A percentile compares a stretch with the other conserved stretches of the same genome.
Conservation (phyloP, 2,113 vertebrate species). For the Eurypyga helias region DNA sequence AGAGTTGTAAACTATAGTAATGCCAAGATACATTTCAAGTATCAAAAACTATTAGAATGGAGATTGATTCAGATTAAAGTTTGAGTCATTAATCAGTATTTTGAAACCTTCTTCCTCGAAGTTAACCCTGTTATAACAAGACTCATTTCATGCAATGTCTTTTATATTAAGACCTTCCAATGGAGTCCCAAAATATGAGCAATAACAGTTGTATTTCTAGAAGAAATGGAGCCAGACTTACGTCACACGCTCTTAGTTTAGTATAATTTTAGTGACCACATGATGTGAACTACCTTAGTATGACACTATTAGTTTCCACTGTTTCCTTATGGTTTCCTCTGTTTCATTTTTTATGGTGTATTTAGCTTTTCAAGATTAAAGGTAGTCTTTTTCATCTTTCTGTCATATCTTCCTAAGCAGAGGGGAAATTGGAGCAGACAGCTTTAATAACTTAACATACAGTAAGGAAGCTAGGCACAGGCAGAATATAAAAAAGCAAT, state of each 20-base stretch:
- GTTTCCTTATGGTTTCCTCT: conserved; percentile 35
- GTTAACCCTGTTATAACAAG: neutral
- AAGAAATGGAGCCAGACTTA: neutral
- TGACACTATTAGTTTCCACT: neutral
- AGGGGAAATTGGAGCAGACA: conserved; percentile 73
- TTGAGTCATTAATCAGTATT: neutral
- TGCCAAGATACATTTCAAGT: neutral
- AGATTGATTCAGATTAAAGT: neutral
- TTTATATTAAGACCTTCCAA: neutral
- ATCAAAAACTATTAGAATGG: neutral
- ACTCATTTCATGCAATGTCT: neutral
- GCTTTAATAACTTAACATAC: conserved; percentile 74
- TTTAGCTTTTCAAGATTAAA: conserved; percentile 60
- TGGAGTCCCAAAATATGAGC: neutral
- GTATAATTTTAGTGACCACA: conserved; percentile 31
- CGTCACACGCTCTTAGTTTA: neutral
- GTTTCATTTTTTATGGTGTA: conserved; percentile 45
- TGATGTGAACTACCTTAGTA: conserved; percentile 5
- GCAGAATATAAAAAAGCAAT: conserved; percentile 74
- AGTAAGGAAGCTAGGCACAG: conserved; percentile 38
- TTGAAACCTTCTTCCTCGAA: neutral
- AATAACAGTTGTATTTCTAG: neutral
- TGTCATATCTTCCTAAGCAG: conserved; percentile 66
- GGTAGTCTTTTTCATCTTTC: conserved; percentile 56
- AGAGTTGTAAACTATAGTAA: neutral